Conservation (phyloP, 2,113 vertebrate species). For the Neogobius melanostomus region DNA sequence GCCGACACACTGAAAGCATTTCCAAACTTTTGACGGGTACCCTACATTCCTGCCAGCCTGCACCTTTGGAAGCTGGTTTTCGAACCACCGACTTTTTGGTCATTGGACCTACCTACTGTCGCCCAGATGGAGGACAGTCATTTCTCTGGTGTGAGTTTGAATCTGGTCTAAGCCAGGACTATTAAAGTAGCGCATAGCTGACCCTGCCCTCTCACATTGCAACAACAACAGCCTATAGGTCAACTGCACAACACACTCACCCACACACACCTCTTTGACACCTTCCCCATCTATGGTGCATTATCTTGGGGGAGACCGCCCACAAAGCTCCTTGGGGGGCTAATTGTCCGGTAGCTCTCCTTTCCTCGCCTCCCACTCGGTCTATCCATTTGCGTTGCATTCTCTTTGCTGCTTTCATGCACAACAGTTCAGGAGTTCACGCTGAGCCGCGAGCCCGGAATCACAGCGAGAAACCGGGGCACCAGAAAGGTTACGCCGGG, state of each 20-base stretch:
- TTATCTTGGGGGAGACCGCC: slow-evolving; percentile 42
- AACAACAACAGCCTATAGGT: slow-evolving; percentile 40
- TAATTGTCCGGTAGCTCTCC: slow-evolving; percentile 61
- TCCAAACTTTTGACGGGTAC: no score
- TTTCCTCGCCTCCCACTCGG: slow-evolving; percentile 42
- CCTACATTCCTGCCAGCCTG: no score
- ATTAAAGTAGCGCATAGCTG: background rate
- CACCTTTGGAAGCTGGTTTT: no score
- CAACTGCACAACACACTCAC: slow-evolving; percentile 20
- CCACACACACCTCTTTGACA: slow-evolving; percentile 26
- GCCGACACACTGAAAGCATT: no score
- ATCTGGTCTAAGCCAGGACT: background rate
- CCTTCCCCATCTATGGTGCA: slow-evolving; percentile 33
- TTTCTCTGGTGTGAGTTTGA: no score
- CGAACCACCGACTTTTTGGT: no score
- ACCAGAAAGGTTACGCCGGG: slow-evolving; percentile 65
- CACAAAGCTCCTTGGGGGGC: slow-evolving; percentile 58
- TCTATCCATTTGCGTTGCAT: slow-evolving; percentile 18
- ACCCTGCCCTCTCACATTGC: slow-evolving; percentile 42
- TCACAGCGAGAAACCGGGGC: slow-evolving; percentile 54
- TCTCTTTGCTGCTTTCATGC: slow-evolving; percentile 34
- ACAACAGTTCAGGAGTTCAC: slow-evolving; percentile 45
- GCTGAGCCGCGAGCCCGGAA: slow-evolving; percentile 44
- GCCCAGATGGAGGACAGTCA: no score
- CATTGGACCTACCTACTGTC: no score